phyloP scores from a whole-genome alignment of 2,797 vertebrate species.

The Necrosyrtes monachus region DNA sequence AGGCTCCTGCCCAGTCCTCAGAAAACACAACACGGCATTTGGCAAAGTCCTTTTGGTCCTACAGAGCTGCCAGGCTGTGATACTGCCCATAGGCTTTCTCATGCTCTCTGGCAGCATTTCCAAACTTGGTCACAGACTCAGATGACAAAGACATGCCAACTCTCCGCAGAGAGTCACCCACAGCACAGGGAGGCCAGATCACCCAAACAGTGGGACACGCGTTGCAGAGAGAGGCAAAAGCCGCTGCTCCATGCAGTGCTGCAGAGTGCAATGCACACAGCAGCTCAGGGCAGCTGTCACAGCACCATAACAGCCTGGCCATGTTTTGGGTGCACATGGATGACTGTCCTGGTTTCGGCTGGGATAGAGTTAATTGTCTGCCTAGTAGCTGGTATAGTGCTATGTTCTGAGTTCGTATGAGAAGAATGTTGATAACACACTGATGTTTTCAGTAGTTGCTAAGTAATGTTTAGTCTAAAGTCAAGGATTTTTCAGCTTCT shows the following conservation, averaged over 20 bases:
- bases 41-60: neutral
- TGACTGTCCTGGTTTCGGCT: neutral
- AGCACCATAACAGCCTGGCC: neutral
- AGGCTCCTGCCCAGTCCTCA: neutral
- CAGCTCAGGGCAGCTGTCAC: neutral
- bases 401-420: too few relatives aligned
- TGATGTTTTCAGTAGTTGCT: too few relatives aligned
- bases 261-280: neutral
- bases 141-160: neutral
- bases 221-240: neutral
- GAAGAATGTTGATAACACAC: too few relatives aligned
- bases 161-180: neutral
- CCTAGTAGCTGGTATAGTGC: too few relatives aligned
- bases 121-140: too few relatives aligned
- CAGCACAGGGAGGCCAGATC: neutral
- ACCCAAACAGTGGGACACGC: too few relatives aligned
- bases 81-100: too few relatives aligned
- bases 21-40: neutral
- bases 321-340: neutral
- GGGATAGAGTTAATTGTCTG: too few relatives aligned
- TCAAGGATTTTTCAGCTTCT: too few relatives aligned
- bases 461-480: too few relatives aligned
- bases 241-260: neutral
- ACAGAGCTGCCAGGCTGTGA: neutral
- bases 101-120: neutral